Conservation (phyloP, 2,113 vertebrate genomes). For the Hippocampus mohnikei region DNA sequence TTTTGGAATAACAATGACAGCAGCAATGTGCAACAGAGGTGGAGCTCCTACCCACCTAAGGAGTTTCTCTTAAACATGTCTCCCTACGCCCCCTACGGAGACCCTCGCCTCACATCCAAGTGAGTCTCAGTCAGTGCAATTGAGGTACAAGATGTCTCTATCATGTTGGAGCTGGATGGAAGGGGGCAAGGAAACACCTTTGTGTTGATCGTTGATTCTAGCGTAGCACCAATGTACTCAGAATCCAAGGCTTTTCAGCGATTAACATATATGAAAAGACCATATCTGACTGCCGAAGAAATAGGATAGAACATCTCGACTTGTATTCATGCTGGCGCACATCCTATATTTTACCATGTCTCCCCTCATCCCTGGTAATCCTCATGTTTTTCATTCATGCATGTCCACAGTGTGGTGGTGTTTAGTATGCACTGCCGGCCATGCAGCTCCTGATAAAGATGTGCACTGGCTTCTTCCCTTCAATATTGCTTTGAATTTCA, state of each 20-base stretch:
- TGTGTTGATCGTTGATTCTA: background rate
- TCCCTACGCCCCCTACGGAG: constrained; percentile 97
- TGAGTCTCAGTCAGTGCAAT: constrained; percentile 85
- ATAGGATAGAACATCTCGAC: constrained; percentile 26
- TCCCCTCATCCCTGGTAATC: constrained; percentile 47
- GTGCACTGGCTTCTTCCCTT: constrained; percentile 34
- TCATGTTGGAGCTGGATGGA: constrained; percentile 63
- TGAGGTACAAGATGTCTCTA: constrained; percentile 55
- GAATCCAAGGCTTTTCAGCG: background rate
- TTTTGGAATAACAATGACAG: constrained; percentile 99
- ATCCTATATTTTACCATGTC: constrained; percentile 32
- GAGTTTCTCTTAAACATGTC: constrained; percentile 99
- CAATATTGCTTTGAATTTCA: constrained; percentile 31
- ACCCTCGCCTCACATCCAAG: constrained; percentile 99
- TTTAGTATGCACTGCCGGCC: constrained; percentile 61
- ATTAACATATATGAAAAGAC: constrained; percentile 13
- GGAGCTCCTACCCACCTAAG: constrained; percentile 99
- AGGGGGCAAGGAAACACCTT: constrained; percentile 25
- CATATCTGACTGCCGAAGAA: constrained; percentile 7
- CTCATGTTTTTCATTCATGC: constrained; percentile 48
- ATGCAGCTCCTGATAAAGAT: constrained; percentile 49
- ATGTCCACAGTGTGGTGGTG: constrained; percentile 38
- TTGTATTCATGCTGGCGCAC: constrained; percentile 34
- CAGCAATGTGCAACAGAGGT: constrained; percentile 98
- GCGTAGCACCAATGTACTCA: constrained; percentile 12